A percentile compares a stretch with the other conserved stretches of the same genome.
These are phyloP conservation scores for Pachyrhynchus sulphureomaculatus DNA, from an alignment of 1,140 invertebrate genomes.

Conservation along the genomic window DNA sequence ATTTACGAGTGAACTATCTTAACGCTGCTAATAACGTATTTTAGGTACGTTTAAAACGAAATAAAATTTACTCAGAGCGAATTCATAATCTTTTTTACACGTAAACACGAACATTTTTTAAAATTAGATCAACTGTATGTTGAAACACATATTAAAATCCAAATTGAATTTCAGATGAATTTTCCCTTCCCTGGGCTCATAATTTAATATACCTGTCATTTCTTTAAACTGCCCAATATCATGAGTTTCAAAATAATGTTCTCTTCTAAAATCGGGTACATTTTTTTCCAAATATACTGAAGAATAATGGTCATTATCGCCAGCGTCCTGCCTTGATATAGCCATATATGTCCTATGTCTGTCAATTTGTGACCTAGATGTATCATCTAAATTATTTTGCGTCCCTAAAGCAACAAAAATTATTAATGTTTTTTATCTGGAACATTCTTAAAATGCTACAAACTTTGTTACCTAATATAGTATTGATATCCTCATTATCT, in stretches of 20 bases:
- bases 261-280: constrained; percentile 21
- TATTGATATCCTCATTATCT: not conserved
- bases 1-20: no score
- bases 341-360: not conserved
- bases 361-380: not conserved
- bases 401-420: constrained; percentile 9
- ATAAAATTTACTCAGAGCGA: no score
- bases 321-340: not conserved
- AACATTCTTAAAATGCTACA: not conserved
- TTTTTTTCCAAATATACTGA: constrained; percentile 4
- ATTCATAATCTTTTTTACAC: no score
- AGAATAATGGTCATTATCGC: not conserved
- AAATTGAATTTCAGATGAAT: no score
- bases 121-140: no score
- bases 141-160: no score
- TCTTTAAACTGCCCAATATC: constrained; percentile 13
- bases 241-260: constrained; percentile 37
- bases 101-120: no score
- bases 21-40: no score
- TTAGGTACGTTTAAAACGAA: no score
- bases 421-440: not conserved
- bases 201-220: constrained; percentile 3
- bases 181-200: no score
- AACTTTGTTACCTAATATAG: constrained; percentile 5
- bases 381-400: not conserved